These are phyloP conservation scores for Dusona sp. DNA, from an alignment of 2,888 invertebrate species.

Conservation along the genomic window DNA sequence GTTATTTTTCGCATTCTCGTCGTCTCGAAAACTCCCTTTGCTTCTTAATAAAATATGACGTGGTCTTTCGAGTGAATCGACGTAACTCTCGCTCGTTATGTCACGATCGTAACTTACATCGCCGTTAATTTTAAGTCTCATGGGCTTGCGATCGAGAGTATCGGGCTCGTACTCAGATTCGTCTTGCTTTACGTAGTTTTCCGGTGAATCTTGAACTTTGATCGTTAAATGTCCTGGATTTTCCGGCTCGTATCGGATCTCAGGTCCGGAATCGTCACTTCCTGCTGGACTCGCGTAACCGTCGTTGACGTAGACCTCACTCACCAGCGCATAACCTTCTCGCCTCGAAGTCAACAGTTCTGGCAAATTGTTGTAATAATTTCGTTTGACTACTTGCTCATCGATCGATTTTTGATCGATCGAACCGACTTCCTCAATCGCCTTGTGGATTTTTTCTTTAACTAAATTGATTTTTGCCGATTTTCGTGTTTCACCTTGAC, in stretches of 20 bases:
- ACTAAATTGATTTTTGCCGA: slow-evolving; percentile 77
- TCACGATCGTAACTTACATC: slow-evolving; percentile 83
- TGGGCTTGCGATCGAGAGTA: slow-evolving; percentile 92
- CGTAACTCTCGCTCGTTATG: slow-evolving; percentile 83
- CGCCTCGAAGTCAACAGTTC: slow-evolving; percentile 84
- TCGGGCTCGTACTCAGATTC: slow-evolving; percentile 95
- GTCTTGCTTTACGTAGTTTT: slow-evolving; percentile 90
- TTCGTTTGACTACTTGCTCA: slow-evolving; percentile 61
- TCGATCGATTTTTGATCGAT: slow-evolving; percentile 4
- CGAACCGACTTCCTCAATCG: not conserved
- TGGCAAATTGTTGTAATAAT: slow-evolving; percentile 84
- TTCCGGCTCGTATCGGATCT: slow-evolving; percentile 86
- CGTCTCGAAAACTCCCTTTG: slow-evolving; percentile 90
- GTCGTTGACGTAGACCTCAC: slow-evolving; percentile 92
- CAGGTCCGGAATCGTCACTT: slow-evolving; percentile 86
- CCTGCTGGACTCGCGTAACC: slow-evolving; percentile 87
- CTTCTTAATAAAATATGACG: slow-evolving; percentile 88
- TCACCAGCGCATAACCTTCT: slow-evolving; percentile 89
- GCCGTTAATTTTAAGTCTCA: slow-evolving; percentile 85
- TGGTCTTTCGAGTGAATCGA: slow-evolving; percentile 87
- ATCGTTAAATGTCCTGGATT: slow-evolving; percentile 93
- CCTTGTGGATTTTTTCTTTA: slow-evolving; percentile 12
- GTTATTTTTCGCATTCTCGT: slow-evolving; percentile 79
- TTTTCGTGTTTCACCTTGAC: slow-evolving; percentile 67
- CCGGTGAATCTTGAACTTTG: slow-evolving; percentile 92